phyloP scores from a whole-genome alignment of 1,140 invertebrate species.

The Rhizoglyphus robini region DNA sequence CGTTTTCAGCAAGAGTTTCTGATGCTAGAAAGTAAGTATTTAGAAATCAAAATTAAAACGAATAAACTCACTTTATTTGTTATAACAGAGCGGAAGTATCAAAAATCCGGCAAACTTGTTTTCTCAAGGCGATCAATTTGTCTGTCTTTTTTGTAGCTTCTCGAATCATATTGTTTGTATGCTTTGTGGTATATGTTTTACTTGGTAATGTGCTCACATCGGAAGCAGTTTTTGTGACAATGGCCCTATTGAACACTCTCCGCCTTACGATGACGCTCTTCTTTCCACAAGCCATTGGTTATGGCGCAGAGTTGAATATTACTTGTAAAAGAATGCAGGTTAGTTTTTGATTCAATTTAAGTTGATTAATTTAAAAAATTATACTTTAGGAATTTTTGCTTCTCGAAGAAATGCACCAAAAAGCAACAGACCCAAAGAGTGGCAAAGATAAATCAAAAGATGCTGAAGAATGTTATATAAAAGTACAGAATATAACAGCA shows the following conservation, averaged over 20 bases:
- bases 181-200: slow-evolving; percentile 49
- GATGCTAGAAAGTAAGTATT: slow-evolving; percentile 34
- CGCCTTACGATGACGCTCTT: slow-evolving; percentile 50
- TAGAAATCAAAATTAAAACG: background rate
- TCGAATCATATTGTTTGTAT: slow-evolving; percentile 53
- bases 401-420: background rate
- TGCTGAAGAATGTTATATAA: background rate
- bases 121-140: slow-evolving; percentile 50
- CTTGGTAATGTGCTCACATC: slow-evolving; percentile 49
- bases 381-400: background rate
- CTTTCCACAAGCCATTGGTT: slow-evolving; percentile 52
- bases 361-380: no score
- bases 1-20: slow-evolving; percentile 51
- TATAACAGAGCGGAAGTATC: slow-evolving; percentile 16
- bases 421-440: background rate
- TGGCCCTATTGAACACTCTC: slow-evolving; percentile 52
- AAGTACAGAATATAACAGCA: background rate
- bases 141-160: slow-evolving; percentile 36
- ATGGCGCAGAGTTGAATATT: slow-evolving; percentile 35
- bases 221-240: slow-evolving; percentile 59
- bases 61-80: background rate
- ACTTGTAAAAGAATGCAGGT: slow-evolving; percentile 45
- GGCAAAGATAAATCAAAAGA: background rate
- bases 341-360: no score
- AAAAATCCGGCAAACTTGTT: slow-evolving; percentile 48